phyloP scores from a whole-genome alignment of 2,888 invertebrate genomes.

The Andrena bucephala region DNA sequence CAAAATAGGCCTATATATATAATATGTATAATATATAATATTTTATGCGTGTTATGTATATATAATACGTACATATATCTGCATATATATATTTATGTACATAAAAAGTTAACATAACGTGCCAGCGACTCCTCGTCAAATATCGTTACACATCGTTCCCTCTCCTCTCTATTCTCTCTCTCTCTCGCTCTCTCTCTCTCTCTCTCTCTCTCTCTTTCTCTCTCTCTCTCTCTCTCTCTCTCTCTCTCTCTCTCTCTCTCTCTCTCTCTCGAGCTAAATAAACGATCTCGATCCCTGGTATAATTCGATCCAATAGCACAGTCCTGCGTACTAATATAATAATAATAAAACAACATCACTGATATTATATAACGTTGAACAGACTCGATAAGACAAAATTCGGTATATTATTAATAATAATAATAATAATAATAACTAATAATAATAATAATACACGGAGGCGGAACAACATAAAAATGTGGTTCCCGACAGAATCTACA shows the following conservation, averaged over 20 bases:
- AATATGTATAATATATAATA: conserved; percentile 65
- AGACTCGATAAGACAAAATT: conserved; percentile 44
- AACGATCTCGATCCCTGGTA: conserved; percentile 70
- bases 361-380: conserved; percentile 53
- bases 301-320: conserved; percentile 55
- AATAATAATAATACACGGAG: conserved; percentile 54
- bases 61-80: conserved; percentile 70
- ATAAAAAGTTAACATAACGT: conserved; percentile 82
- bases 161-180: background rate
- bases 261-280: conserved; percentile 61
- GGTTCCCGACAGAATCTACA: conserved; percentile 31
- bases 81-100: conserved; percentile 80
- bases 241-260: background rate
- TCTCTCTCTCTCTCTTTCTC: too few relatives aligned
- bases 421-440: conserved; percentile 46
- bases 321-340: conserved; percentile 36
- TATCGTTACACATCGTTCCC: conserved; percentile 75
- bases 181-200: background rate
- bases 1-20: conserved; percentile 80
- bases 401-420: conserved; percentile 38
- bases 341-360: conserved; percentile 58
- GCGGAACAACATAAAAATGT: conserved; percentile 43
- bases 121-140: conserved; percentile 76
- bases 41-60: conserved; percentile 74
- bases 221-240: too few relatives aligned